Evolutionary conservation across 2,888 invertebrate genomes (phyloP).

Genomic region (Drosophila neutralis): DNA sequence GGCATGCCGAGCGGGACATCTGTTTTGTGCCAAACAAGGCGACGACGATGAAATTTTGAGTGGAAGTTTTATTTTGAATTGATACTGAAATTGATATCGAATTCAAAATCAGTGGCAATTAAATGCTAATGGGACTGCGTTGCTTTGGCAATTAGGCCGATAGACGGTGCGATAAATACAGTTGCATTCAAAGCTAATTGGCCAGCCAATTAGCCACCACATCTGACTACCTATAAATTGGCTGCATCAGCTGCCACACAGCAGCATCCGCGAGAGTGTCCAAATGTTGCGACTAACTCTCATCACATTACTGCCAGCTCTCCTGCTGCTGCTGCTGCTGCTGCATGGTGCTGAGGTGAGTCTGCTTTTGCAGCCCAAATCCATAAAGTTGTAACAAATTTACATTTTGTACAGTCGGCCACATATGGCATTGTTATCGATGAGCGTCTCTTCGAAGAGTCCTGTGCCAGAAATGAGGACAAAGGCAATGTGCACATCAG

Average conservation of each 20-base stretch:
- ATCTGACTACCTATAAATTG: constrained; percentile 19
- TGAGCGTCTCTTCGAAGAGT: constrained; percentile 33
- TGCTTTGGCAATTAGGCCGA: constrained; percentile 39
- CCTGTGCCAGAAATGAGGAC: constrained; percentile 30
- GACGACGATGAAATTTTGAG: constrained; percentile 1
- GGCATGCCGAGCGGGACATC: constrained; percentile 48
- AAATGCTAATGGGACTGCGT: constrained; percentile 15
- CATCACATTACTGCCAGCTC: neutral
- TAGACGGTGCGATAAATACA: constrained; percentile 23
- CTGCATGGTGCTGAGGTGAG: constrained; percentile 17
- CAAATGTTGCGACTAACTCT: constrained; percentile 20
- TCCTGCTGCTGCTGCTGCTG: constrained; percentile 13
- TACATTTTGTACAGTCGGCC: constrained; percentile 13
- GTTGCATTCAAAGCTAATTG: constrained; percentile 38
- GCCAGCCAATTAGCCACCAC: constrained; percentile 34
- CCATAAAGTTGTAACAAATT: no score
- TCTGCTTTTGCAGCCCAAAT: neutral
- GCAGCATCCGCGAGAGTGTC: neutral
- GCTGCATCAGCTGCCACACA: constrained; percentile 5
- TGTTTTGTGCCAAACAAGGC: constrained; percentile 35
- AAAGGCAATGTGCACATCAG: constrained; percentile 22
- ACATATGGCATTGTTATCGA: constrained; percentile 42
- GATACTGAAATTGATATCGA: constrained; percentile 16
- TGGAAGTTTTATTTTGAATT: constrained; percentile 5
- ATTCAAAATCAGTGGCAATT: constrained; percentile 28